Conservation (phyloP, 2,113 vertebrate genomes). For the Vicugna pacos region DNA sequence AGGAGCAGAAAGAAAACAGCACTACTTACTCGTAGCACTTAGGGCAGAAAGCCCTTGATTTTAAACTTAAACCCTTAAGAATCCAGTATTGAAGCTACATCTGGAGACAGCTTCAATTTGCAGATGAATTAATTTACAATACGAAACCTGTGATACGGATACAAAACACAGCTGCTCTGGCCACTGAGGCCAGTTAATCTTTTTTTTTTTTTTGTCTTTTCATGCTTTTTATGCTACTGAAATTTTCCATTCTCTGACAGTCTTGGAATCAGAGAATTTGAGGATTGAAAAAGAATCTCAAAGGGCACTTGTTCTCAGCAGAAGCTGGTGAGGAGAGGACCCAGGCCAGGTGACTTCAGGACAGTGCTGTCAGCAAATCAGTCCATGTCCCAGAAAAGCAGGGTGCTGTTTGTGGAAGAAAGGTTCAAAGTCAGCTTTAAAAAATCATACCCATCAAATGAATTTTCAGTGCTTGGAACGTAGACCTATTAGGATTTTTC, state of each 20-base stretch:
- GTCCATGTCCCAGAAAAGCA: neutral
- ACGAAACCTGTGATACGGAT: conserved; percentile 69
- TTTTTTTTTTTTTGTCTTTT: conserved; percentile 43
- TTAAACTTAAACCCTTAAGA: conserved; percentile 78
- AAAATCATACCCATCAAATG: neutral
- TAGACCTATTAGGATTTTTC: neutral
- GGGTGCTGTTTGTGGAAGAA: neutral
- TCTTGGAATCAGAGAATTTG: conserved; percentile 44
- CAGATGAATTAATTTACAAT: conserved; percentile 81
- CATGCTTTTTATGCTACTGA: conserved; percentile 61
- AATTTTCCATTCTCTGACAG: conserved; percentile 67
- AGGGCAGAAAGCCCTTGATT: conserved; percentile 79
- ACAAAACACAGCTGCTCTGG: conserved; percentile 68
- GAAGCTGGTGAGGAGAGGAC: neutral
- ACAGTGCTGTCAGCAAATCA: neutral
- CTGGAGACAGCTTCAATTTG: conserved; percentile 75
- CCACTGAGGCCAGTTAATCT: conserved; percentile 56
- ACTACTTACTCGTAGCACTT: conserved; percentile 84
- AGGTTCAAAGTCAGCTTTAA: neutral
- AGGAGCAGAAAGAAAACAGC: conserved; percentile 82
- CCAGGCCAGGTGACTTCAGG: neutral
- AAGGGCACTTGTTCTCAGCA: conserved; percentile 17
- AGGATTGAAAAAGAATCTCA: conserved; percentile 15
- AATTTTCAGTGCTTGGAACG: neutral
- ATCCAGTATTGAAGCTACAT: conserved; percentile 53